Base-by-base conservation (phyloP, 2,113 vertebrate species). In the Papio anubis region DNA sequence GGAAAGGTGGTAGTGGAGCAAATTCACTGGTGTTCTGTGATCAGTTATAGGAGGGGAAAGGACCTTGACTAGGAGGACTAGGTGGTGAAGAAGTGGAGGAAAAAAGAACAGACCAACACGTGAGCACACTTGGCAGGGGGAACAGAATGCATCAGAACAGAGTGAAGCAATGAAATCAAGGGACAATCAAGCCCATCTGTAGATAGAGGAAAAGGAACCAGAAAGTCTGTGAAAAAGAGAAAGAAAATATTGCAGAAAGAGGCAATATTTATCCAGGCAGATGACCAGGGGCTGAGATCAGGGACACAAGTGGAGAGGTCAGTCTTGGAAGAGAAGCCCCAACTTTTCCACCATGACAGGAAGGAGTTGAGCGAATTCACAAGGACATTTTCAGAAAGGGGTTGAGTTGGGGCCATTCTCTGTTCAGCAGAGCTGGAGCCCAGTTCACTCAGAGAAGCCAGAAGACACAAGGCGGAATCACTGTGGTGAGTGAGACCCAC, bases 241-340 rank as follows among this genome's bases (percentile, higher is more conserved):
- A 2, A 43, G 25, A 18, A 12, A 32, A 35, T 2, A 20, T 10
- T 12, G 32, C 6, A 13, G 52, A 3, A 8, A 23, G 13, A 14
- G 57, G 5, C 6, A 32, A 21, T 18, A 18, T 64, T 13, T 38
- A 55, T 23, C 45, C 20, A n/a, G n/a, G 40, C 6, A 27, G 40
- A 32, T 57, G 57, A 3, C 25, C 10, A 23, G 43, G 17, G 17
- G 9, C 78, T 20, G 18, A n/a, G 18, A 52, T 50, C 10, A 23
- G 32, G 48, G 18, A 21, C 30, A n/a, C 18, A 23, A 32, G 48
- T 11, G 61, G 48, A 35, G 61, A 55, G 12, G n/a, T 32, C 76
- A 23, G 35, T 48, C 45, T 52, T 5, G 12, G 76, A 55, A 35
- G 61, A 55, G 55, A 40, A 72, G 21, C 18, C 35, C 3, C 30